These are phyloP conservation scores for Girardia tigrina DNA, from an alignment of 2,888 invertebrate genomes.

Conservation along the genomic window DNA sequence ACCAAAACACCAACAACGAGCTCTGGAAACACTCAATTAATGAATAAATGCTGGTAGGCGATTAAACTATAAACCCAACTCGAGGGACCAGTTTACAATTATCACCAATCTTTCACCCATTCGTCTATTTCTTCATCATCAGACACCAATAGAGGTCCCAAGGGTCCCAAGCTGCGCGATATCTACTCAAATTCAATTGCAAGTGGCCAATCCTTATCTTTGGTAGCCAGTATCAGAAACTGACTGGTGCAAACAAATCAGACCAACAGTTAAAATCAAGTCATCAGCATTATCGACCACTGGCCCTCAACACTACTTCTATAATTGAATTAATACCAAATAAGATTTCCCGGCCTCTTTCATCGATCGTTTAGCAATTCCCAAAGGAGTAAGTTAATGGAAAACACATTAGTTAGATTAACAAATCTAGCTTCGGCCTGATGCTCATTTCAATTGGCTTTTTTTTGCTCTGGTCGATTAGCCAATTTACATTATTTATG, in stretches of 20 bases:
- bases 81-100: slow-evolving; percentile 23
- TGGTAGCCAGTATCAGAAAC: slow-evolving; percentile 16
- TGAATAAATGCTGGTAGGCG: slow-evolving; percentile 10
- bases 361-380: slow-evolving; percentile 19
- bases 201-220: slow-evolving; percentile 20
- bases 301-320: slow-evolving; percentile 20
- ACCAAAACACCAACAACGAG: slow-evolving; percentile 16
- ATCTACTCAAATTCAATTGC: slow-evolving; percentile 23
- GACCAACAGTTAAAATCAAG: slow-evolving; percentile 23
- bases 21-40: slow-evolving; percentile 18
- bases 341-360: slow-evolving; percentile 23
- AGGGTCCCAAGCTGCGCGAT: slow-evolving; percentile 1
- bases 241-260: slow-evolving; percentile 23
- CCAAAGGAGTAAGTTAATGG: slow-evolving; percentile 23
- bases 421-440: slow-evolving; percentile 23
- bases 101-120: slow-evolving; percentile 17
- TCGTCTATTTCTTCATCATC: slow-evolving; percentile 15
- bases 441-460: slow-evolving; percentile 23
- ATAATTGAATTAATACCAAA: slow-evolving; percentile 23
- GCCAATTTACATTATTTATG: slow-evolving; percentile 20
- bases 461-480: slow-evolving; percentile 18
- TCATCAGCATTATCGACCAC: slow-evolving; percentile 16
- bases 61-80: background rate
- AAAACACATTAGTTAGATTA: slow-evolving; percentile 23
- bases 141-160: slow-evolving; percentile 17